Conservation (phyloP, 2,888 invertebrate genomes). For the Melieria crassipennis region DNA sequence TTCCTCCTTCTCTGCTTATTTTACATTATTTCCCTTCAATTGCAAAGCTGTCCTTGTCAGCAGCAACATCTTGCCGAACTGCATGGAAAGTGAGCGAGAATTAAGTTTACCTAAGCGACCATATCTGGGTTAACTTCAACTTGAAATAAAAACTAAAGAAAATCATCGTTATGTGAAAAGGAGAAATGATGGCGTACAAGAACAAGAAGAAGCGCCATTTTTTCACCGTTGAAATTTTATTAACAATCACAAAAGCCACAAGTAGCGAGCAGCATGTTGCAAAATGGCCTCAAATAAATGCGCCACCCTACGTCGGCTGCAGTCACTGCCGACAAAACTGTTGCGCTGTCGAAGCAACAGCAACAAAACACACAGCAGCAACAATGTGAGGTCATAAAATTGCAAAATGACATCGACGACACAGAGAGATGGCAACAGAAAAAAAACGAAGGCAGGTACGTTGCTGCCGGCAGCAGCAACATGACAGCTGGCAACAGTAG, state of each 20-base stretch:
- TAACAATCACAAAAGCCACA: constrained; percentile 10
- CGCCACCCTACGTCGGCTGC: too few relatives aligned
- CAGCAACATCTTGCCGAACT: too few relatives aligned
- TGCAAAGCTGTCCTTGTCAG: too few relatives aligned
- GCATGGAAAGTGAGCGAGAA: too few relatives aligned
- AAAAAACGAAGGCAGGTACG: constrained; percentile 18
- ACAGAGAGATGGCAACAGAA: constrained; percentile 46
- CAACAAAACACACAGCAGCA: constrained; percentile 23
- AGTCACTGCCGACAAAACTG: too few relatives aligned
- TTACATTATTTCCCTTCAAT: too few relatives aligned
- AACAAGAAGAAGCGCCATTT: background rate
- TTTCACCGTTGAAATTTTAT: constrained; percentile 10
- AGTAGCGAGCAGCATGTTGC: constrained; percentile 21
- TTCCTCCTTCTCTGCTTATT: too few relatives aligned
- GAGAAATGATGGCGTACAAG: background rate
- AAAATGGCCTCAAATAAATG: background rate
- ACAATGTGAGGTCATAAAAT: constrained; percentile 52
- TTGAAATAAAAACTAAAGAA: too few relatives aligned
- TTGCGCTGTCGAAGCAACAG: background rate
- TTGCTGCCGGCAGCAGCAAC: constrained; percentile 5
- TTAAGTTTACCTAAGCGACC: too few relatives aligned
- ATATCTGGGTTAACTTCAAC: too few relatives aligned
- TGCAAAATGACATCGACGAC: constrained; percentile 54
- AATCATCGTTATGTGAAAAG: background rate
- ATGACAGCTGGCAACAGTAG: background rate